Evolutionary conservation across 2,888 invertebrate species (phyloP).

Genomic region (Falcaria lacertinaria): DNA sequence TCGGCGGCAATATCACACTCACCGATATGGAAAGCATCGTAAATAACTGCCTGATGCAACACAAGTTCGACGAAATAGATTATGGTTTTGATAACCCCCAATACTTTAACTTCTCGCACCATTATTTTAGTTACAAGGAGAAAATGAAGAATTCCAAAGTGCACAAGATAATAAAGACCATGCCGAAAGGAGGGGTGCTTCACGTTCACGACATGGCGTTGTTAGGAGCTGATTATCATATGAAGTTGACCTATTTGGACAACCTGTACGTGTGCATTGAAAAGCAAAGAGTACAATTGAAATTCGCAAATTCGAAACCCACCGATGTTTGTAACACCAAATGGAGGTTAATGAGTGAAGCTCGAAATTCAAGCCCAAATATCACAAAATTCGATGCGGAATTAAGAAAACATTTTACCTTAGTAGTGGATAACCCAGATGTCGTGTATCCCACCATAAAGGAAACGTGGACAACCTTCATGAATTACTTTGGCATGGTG

Average conservation of each 20-base stretch:
- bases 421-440: conserved; percentile 72
- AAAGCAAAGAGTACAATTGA: conserved; percentile 25
- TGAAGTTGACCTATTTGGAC: conserved; percentile 82
- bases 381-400: conserved; percentile 69
- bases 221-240: conserved; percentile 80
- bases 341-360: conserved; percentile 74
- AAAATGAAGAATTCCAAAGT: conserved; percentile 81
- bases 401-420: conserved; percentile 74
- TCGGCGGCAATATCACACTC: conserved; percentile 77
- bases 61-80: conserved; percentile 76
- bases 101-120: conserved; percentile 82
- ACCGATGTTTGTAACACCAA: conserved; percentile 27
- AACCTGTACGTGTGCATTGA: conserved; percentile 78
- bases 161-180: conserved; percentile 81
- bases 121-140: conserved; percentile 81
- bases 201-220: conserved; percentile 85
- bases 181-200: conserved; percentile 88
- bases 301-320: conserved; percentile 46
- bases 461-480: conserved; percentile 81
- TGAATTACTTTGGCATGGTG: conserved; percentile 75
- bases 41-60: conserved; percentile 79
- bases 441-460: conserved; percentile 71
- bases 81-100: conserved; percentile 76
- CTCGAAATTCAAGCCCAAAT: conserved; percentile 52
- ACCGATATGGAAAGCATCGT: conserved; percentile 68